Evolutionary conservation across 2,888 invertebrate genomes (phyloP), one percentile per base, ranked within the genome.

Genomic region (Hartigia nigra): DNA sequence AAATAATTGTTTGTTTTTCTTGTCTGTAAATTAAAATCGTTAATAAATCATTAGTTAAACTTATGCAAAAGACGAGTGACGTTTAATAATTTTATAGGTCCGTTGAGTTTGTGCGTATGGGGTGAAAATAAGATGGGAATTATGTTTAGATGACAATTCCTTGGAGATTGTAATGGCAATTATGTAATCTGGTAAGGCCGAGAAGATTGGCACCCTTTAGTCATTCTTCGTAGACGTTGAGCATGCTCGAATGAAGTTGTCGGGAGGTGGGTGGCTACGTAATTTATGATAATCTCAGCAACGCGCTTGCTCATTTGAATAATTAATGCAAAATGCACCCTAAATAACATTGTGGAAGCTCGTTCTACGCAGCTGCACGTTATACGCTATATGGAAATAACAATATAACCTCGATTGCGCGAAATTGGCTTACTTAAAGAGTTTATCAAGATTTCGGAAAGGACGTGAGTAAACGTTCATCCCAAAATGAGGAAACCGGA

Each of bases 281-380:
- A 88, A 90, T 88, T 89, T 88, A 89, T 89, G 88, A 88, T 89
- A 89, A 90, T 89, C 87, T 86, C 81, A 82, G 85, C 82, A 84
- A 86, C 83, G 82, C 83, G 84, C 83, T 80, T 79, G 77, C 87
- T 88, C 86, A 89, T 90, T 90, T 90, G 87, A 90, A 90, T 90
- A 91, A 91, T 91, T 91, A 91, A 91, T 91, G 90, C 90, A 91
- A 90, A 91, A 89, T 86, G 86, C 87, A 87, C 87, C 88, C 87
- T 89, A 91, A 91, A 90, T 90, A 90, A 90, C 86, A 86, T 55
- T 82, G 85, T 82, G 83, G 85, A 83, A 81, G 85, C 87, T 87
- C 88, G 88, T 90, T 90, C 83, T 84, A 81, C 83, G 88, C 90
- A 90, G 88, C 88, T 90, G 91, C 87, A 88, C 84, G 80, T 79